Evolutionary conservation across 1,140 invertebrate genomes (phyloP), one percentile per base, ranked within the genome.

Genomic region (Aphis gossypii): DNA sequence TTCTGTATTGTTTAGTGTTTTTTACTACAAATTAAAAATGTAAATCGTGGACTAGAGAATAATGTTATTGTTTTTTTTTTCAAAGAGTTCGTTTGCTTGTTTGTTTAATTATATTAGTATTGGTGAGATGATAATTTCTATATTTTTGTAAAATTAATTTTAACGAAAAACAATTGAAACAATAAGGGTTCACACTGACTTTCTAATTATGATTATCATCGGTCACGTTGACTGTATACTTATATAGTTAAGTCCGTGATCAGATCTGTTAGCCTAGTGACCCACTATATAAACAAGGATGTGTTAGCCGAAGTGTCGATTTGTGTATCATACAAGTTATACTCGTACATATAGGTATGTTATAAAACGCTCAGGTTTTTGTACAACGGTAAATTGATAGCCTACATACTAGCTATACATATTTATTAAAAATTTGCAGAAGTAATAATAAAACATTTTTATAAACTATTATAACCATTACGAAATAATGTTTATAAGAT

Each of bases 201-300:
- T 89, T 89, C 88, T 89, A 89, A 90, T 68, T 68, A 90, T 68
- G 46, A 90, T 89, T 93, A 18, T 84, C 54, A 54, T 54, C 25
- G 68, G 93, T 84, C 54, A 56, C 92, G 76, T 68, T 38, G n/a
- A 44, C 14, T 76, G 5, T 44, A 83, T n/a, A 56, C 88, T 51
- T 54, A 84, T 48, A 93, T 46, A n/a, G 35, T 83, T 48, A 54
- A 48, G 60, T 44, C 54, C 84, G 60, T 44, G 30, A 82, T 94
- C 54, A 38, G 51, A 86, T 92, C 68, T 94, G 23, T 38, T 92
- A 84, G 84, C 89, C 51, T 93, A 76, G 82, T 94, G 83, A 90
- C 51, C 87, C 83, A 92, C 83, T 88, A 94, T 94, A 90, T 93
- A 90, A 93, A 51, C 83, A 91, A 89, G 83, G 54, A 93, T 90